Base-by-base conservation (phyloP, 2,888 invertebrate species). In the Coecobrya sp. region DNA sequence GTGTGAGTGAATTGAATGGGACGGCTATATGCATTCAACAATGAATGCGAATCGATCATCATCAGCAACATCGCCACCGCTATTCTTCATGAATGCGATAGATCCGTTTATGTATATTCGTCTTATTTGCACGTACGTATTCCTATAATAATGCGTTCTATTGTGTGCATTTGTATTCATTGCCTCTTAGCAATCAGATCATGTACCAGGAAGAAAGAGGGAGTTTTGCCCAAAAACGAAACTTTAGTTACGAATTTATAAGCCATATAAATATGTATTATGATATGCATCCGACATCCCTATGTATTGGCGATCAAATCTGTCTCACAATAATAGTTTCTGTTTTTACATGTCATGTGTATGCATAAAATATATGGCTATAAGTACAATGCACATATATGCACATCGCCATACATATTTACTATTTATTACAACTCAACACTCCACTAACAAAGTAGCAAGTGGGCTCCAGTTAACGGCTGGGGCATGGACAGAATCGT, bases 1-100 rank as follows among this genome's bases (percentile, higher is more conserved):
- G 85, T 76, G 85, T 85, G 90, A 85, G 68, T 82, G 82, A 89
- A 82, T 89, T 89, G 82, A 89, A 89, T 89, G 89, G 82, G 82
- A 89, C 65, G 73, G 45, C 85, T 76, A 49, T 76, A 49, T 90
- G 59, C 76, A 85, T 84, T 16, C 90, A 85, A 90, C 90, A 90
- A 90, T 90, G 84, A 84, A 73, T 85, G 90, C 30, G 90, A 90
- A 90, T 76, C 90, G 82, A 90, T 90, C 90, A 89, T 89, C 89
- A 82, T 84, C 89, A 88, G 49, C 73, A 73, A 52, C 52, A 49
- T 45, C 27, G 27, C 30, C 85, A 76, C 59, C 62, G 45, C 90
- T 55, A 76, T 90, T 85, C 84, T 62, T 76, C 76, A 36, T 76
- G 87, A 87, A 76, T 87, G 36, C 62, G 76, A 88, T 27, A 88